Conservation (phyloP, 2,113 vertebrate species). For the Sapajus apella region DNA sequence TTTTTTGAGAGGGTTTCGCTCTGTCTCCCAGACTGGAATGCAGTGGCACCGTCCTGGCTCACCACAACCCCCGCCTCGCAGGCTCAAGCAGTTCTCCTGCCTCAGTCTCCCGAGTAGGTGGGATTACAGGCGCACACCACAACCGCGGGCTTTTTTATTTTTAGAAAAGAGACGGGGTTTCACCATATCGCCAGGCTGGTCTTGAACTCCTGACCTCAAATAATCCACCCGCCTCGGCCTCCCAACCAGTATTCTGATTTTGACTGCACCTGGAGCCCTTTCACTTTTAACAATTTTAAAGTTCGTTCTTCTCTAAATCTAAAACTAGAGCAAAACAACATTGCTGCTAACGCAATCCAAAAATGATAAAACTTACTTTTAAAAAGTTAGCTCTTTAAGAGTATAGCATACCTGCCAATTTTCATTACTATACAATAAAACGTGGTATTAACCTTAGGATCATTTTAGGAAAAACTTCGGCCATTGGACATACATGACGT, state of each 20-base stretch:
- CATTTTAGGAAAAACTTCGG: not conserved
- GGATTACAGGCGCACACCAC: no score
- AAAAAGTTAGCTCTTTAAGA: not conserved
- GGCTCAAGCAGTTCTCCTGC: no score
- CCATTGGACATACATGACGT: not conserved
- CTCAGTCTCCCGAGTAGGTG: no score
- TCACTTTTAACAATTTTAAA: constrained; percentile 30
- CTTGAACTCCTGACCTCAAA: no score
- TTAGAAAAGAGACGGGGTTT: no score
- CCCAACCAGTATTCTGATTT: not conserved
- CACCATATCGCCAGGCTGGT: no score
- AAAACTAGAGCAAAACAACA: constrained; percentile 27
- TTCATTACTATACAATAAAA: not conserved
- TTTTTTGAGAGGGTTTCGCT: no score
- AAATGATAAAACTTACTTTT: not conserved
- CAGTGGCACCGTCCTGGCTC: no score
- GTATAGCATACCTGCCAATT: not conserved
- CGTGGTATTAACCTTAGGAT: not conserved
- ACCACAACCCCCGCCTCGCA: no score
- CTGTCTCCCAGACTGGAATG: no score
- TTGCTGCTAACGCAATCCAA: not conserved
- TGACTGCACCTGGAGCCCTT: not conserved
- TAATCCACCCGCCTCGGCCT: no score
- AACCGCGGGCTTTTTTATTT: no score
- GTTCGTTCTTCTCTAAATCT: constrained; percentile 26